phyloP scores from a whole-genome alignment of 2,113 vertebrate species.

The Spermophilus dauricus region DNA sequence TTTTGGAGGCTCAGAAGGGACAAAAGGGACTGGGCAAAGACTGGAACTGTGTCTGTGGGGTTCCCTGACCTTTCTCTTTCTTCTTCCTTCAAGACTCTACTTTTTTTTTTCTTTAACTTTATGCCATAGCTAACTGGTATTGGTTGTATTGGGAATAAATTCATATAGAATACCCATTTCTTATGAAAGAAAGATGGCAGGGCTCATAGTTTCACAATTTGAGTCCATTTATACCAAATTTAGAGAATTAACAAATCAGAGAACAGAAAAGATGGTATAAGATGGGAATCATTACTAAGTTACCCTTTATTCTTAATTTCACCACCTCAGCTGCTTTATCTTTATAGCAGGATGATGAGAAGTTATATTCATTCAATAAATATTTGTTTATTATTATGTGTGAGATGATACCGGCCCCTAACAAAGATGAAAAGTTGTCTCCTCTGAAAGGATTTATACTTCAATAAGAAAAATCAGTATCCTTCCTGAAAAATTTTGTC shows the following conservation, averaged over 20 bases:
- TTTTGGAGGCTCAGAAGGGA: not conserved
- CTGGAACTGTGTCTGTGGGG: fast-evolving
- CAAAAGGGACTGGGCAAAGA: not conserved
- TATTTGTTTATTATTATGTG: not conserved
- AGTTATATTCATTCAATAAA: constrained; percentile 10
- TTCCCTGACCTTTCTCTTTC: not conserved
- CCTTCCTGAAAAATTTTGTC: not conserved
- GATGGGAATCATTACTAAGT: not conserved
- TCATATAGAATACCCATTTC: not conserved
- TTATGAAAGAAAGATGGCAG: not conserved
- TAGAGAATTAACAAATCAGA: not conserved
- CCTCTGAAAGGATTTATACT: not conserved
- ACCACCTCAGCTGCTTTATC: not conserved
- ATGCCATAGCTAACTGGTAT: not conserved
- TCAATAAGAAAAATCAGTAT: not conserved
- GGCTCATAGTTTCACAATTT: not conserved
- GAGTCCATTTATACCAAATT: constrained; percentile 37
- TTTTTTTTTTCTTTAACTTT: not conserved
- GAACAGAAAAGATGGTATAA: not conserved
- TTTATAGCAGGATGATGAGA: not conserved
- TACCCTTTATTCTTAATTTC: not conserved
- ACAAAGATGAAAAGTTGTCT: not conserved
- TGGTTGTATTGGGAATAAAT: not conserved
- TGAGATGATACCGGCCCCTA: not conserved
- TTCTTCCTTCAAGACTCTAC: not conserved